Conservation (phyloP, 2,888 invertebrate genomes). For the Perdita meconis region DNA sequence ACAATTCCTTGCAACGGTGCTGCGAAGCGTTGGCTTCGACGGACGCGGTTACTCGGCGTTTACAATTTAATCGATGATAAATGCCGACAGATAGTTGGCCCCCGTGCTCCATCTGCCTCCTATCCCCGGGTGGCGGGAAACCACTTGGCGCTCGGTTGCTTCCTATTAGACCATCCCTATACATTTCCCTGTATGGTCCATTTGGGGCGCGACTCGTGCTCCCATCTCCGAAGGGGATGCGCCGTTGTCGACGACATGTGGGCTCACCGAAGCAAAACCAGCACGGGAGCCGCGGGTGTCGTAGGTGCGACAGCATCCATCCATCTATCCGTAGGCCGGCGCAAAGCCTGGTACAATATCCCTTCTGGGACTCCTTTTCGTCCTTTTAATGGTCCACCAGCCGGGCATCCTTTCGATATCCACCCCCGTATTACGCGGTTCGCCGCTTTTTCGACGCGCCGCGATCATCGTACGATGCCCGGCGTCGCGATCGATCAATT, state of each 20-base stretch:
- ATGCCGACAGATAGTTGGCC: conserved; percentile 76
- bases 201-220: conserved; percentile 78
- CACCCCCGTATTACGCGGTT: conserved; percentile 50
- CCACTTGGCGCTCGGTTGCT: conserved; percentile 77
- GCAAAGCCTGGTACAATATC: conserved; percentile 77
- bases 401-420: conserved; percentile 70
- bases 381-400: conserved; percentile 80
- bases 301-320: conserved; percentile 77
- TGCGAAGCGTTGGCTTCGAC: conserved; percentile 26
- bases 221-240: conserved; percentile 46
- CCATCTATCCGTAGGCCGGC: conserved; percentile 74
- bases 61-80: conserved; percentile 80
- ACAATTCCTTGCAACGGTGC: too few species aligned
- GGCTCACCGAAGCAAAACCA: conserved; percentile 83
- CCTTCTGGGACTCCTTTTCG: conserved; percentile 82
- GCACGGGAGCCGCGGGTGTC: conserved; percentile 71
- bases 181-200: conserved; percentile 76
- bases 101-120: conserved; percentile 51
- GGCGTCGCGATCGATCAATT: conserved; percentile 22
- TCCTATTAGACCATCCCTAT: conserved; percentile 78
- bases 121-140: conserved; percentile 72
- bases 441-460: conserved; percentile 25
- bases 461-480: conserved; percentile 66
- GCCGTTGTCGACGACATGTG: conserved; percentile 80
- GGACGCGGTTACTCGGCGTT: conserved; percentile 34